phyloP scores from a whole-genome alignment of 2,113 vertebrate species.

The Sterrhoptilus dennistouni region DNA sequence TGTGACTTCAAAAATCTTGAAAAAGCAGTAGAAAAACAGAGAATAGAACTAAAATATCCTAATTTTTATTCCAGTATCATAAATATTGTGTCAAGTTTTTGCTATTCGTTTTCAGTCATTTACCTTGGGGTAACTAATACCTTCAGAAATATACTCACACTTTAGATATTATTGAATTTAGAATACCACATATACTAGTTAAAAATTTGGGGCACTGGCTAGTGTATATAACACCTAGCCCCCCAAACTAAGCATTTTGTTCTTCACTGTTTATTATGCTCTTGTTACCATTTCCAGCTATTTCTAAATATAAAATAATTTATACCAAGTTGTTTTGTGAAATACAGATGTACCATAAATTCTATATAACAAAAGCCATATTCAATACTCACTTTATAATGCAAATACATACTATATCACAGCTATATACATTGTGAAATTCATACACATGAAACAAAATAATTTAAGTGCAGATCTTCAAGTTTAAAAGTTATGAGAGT shows the following conservation, averaged over 20 bases:
- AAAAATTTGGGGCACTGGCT: background rate
- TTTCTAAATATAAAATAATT: slow-evolving; percentile 7
- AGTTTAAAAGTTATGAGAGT: background rate
- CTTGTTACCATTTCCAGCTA: background rate
- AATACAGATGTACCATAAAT: background rate
- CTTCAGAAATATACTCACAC: background rate
- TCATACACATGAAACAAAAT: background rate
- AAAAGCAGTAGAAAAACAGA: background rate
- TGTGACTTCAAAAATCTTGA: background rate
- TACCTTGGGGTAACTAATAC: background rate
- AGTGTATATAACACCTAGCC: background rate
- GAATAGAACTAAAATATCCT: background rate
- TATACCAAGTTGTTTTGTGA: background rate
- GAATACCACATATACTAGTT: background rate
- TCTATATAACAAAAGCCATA: background rate
- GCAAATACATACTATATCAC: background rate
- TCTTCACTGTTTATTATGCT: background rate
- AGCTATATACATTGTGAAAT: background rate
- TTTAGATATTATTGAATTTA: background rate
- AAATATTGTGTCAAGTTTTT: background rate
- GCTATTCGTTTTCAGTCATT: background rate
- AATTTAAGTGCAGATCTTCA: background rate
- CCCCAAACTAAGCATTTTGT: background rate
- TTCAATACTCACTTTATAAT: background rate
- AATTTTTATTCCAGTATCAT: background rate